These are phyloP conservation scores for Pipistrellus kuhlii DNA, from an alignment of 2,797 vertebrate genomes.

Conservation along the genomic window DNA sequence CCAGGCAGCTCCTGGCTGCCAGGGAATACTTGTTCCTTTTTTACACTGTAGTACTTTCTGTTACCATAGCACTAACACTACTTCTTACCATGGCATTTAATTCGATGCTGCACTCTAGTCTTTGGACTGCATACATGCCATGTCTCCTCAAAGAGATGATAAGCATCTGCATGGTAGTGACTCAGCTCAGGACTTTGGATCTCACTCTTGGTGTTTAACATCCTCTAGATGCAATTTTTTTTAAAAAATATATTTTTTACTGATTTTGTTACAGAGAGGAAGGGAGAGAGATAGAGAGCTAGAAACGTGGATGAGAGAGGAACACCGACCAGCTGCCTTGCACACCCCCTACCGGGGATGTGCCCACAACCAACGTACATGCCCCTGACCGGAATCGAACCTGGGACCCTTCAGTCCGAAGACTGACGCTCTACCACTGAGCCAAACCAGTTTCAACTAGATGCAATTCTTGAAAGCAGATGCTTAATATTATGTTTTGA, in stretches of 20 bases:
- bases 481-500: slow-evolving; percentile 27
- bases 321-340: too few relatives aligned
- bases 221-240: background rate
- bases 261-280: too few relatives aligned
- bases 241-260: too few relatives aligned
- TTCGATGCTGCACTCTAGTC: background rate
- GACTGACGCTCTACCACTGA: too few relatives aligned
- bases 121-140: background rate
- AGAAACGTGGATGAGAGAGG: too few relatives aligned
- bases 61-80: background rate
- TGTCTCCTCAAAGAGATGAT: background rate
- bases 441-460: too few relatives aligned
- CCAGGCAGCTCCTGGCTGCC: background rate
- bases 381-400: too few relatives aligned
- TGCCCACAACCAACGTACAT: too few relatives aligned
- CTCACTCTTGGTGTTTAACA: background rate
- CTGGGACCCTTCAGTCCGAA: too few relatives aligned
- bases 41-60: background rate
- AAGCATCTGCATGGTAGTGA: background rate
- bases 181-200: background rate
- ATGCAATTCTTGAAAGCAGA: background rate
- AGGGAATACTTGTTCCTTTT: background rate
- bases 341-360: too few relatives aligned
- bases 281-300: too few relatives aligned
- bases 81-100: background rate